Evolutionary conservation across 1,140 invertebrate species (phyloP), one percentile per base, ranked within the genome.

Genomic region (Paraescarpia echinospica): DNA sequence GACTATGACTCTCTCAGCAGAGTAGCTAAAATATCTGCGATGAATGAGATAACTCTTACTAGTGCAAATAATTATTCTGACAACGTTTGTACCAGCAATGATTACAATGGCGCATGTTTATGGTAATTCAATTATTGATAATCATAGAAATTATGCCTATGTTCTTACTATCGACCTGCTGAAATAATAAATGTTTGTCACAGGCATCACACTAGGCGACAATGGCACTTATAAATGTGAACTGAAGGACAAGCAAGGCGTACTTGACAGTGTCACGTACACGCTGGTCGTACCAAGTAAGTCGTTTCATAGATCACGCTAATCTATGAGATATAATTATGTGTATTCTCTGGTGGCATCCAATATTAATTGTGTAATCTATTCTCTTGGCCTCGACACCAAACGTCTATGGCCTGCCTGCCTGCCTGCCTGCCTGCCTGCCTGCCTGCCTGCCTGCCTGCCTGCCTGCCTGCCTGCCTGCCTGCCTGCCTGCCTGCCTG

Each of bases 201-300:
- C 59, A 77, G 59, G 22, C 59, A 77, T 77, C 59, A 77, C 59
- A 31, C 91, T 91, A 33, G 31, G 34, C 51, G 91, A 91, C 91
- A 91, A 91, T n/a, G 91, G 91, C 34, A 91, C 91, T 9, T 91
- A 91, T 33, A 34, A 59, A 91, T 91, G 91, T 27, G 35, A 59
- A 33, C 35, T 91, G 33, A 48, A 27, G 14, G 33, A 91, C 33
- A 91, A 48, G 27, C 91, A 91, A 48, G 31, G 18, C 34, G 27
- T 91, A 35, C 34, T 6, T 18, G 35, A 35, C 51, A 48, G 35
- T 33, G 35, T 91, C 33, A 41, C 35, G 35, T 59, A 91, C 35
- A 35, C 91, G 34, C 91, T 91, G 22, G 31, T 91, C 12, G 35
- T 91, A 33, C 91, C 91, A 35, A 59, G 91, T 91, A 91, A 33